Conservation (phyloP, 2,888 invertebrate genomes). For the Yponomeuta evonymella region DNA sequence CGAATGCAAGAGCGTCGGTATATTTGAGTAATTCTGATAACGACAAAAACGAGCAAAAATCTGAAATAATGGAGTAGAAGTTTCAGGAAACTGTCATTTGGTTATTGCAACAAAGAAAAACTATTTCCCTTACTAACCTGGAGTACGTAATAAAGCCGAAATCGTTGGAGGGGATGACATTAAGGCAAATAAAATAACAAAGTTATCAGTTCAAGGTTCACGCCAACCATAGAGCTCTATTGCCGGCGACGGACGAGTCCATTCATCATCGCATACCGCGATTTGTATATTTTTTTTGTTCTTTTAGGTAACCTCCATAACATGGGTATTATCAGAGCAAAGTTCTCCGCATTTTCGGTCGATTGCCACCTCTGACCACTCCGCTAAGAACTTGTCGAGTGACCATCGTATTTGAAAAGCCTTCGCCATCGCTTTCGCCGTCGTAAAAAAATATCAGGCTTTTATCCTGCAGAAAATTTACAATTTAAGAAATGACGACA, state of each 20-base stretch:
- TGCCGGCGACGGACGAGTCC: not conserved
- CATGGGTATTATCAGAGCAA: too few relatives aligned
- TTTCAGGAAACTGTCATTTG: not conserved
- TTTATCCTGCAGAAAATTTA: too few relatives aligned
- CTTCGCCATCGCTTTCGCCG: too few relatives aligned
- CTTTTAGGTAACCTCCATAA: too few relatives aligned
- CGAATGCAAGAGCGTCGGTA: not conserved
- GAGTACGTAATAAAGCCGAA: not conserved
- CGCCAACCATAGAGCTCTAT: not conserved
- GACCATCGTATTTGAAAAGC: too few relatives aligned
- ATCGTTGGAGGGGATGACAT: not conserved
- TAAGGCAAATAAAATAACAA: slow-evolving; percentile 1
- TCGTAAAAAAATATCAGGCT: too few relatives aligned
- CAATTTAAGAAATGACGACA: too few relatives aligned
- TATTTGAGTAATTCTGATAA: not conserved
- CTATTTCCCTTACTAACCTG: not conserved
- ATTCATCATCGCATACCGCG: not conserved
- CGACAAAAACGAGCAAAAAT: not conserved
- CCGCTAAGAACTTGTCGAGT: too few relatives aligned
- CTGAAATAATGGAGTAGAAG: not conserved
- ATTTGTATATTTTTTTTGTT: too few relatives aligned
- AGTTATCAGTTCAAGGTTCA: slow-evolving; percentile 3
- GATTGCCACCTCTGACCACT: too few relatives aligned
- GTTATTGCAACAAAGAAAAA: not conserved
- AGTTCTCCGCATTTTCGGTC: too few relatives aligned